Evolutionary conservation across 1,140 invertebrate genomes (phyloP).

Genomic region (Leptinotarsa undecemlineata): DNA sequence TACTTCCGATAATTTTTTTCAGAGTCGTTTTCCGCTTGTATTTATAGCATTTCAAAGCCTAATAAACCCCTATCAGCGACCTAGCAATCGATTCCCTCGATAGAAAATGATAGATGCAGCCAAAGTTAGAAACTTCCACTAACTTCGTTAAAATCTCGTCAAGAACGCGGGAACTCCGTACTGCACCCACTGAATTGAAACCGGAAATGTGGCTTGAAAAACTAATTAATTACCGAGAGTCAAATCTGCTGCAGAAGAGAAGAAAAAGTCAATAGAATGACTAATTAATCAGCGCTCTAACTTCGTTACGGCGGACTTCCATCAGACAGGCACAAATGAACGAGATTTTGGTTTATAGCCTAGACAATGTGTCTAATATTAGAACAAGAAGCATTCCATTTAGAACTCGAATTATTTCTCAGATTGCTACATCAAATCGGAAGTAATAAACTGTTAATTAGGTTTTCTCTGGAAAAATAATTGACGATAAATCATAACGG

Average conservation of each 20-base stretch:
- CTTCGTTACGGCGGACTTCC: conserved; percentile 1
- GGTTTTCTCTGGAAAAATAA: too few species aligned
- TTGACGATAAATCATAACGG: too few species aligned
- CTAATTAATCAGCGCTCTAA: conserved; percentile 1
- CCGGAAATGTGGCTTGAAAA: not conserved
- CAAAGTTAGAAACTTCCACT: not conserved
- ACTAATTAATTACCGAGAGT: conserved; percentile 3
- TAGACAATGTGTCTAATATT: too few species aligned
- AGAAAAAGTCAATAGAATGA: conserved; percentile 6
- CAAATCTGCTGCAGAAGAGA: not conserved
- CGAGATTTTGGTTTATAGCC: not conserved
- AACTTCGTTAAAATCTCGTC: not conserved
- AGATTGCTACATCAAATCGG: too few species aligned
- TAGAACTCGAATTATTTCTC: too few species aligned
- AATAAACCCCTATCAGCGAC: not conserved
- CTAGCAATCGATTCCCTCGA: not conserved
- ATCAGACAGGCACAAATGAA: not conserved
- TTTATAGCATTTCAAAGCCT: too few species aligned
- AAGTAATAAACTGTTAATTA: too few species aligned
- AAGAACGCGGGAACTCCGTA: not conserved
- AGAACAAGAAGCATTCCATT: too few species aligned
- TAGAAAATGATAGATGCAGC: not conserved
- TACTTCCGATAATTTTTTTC: too few species aligned
- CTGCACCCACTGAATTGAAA: not conserved
- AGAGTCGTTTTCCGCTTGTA: too few species aligned